Conservation (phyloP, 2,113 vertebrate genomes). For the Entelurus aequoreus region DNA sequence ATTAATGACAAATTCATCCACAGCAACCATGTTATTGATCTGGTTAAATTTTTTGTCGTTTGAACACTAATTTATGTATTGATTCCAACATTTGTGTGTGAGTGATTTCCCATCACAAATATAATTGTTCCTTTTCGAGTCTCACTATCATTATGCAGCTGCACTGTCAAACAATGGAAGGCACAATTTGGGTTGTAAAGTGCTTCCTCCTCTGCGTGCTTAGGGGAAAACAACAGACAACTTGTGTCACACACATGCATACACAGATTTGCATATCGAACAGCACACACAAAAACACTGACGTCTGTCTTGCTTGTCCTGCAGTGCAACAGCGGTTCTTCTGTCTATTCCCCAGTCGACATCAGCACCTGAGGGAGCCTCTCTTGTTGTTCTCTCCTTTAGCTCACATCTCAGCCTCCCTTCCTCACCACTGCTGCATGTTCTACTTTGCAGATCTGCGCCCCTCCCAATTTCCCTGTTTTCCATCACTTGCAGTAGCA, state of each 20-base stretch:
- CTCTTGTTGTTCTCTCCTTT: conserved; percentile 33
- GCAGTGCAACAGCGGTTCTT: conserved; percentile 21
- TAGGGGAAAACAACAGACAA: conserved; percentile 4
- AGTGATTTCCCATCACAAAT: conserved; percentile 5
- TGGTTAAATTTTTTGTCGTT: too few species aligned
- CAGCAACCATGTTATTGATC: too few species aligned
- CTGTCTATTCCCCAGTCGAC: conserved; percentile 30
- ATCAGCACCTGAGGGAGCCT: conserved; percentile 30
- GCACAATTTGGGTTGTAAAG: background rate
- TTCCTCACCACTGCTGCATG: conserved; percentile 16
- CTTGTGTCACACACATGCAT: background rate
- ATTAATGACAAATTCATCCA: too few species aligned
- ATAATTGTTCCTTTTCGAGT: background rate
- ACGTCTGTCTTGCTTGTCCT: conserved; percentile 25
- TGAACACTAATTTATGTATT: too few species aligned
- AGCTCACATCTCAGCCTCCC: conserved; percentile 7
- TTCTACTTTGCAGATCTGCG: conserved; percentile 7
- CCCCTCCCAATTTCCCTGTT: conserved; percentile 2
- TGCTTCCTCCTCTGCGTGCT: conserved; percentile 1
- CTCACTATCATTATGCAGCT: conserved; percentile 2
- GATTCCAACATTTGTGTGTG: background rate
- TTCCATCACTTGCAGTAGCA: conserved; percentile 15
- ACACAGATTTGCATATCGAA: conserved; percentile 28
- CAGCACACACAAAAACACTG: conserved; percentile 20
- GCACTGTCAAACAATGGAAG: conserved; percentile 10